phyloP scores from a whole-genome alignment of 2,888 invertebrate species.

The Spodoptera exigua region DNA sequence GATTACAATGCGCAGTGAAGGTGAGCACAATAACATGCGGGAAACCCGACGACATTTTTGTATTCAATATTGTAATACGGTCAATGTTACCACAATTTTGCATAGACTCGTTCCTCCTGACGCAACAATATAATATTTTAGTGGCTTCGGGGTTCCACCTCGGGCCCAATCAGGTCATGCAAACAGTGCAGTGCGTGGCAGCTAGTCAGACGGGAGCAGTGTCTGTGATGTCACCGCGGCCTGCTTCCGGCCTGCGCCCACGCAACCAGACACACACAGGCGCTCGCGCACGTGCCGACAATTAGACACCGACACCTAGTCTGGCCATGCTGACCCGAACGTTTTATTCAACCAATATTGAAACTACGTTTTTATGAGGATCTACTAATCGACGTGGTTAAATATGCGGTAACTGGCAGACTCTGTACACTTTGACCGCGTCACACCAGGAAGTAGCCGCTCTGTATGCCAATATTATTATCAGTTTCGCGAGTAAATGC shows the following conservation, averaged over 20 bases:
- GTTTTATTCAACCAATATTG: slow-evolving; percentile 23
- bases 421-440: slow-evolving; percentile 29
- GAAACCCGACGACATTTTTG: slow-evolving; percentile 35
- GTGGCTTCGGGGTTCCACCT: slow-evolving; percentile 16
- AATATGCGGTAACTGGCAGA: slow-evolving; percentile 25
- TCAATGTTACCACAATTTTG: slow-evolving; percentile 24
- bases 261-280: slow-evolving; percentile 49
- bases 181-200: slow-evolving; percentile 47
- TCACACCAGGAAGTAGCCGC: slow-evolving; percentile 54
- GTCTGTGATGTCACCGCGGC: slow-evolving; percentile 71
- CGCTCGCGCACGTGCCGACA: slow-evolving; percentile 43
- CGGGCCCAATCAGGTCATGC: slow-evolving; percentile 42
- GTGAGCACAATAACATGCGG: slow-evolving; percentile 50
- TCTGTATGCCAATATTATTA: slow-evolving; percentile 57
- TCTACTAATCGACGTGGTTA: background rate
- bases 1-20: slow-evolving; percentile 36
- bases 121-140: background rate
- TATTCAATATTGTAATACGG: slow-evolving; percentile 40
- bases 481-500: slow-evolving; percentile 44
- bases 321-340: slow-evolving; percentile 29
- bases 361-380: background rate
- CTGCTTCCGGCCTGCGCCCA: slow-evolving; percentile 63
- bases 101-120: background rate
- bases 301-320: slow-evolving; percentile 53
- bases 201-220: slow-evolving; percentile 56